Conservation (phyloP, 1,140 invertebrate species). For the Diploscapter pachys region DNA sequence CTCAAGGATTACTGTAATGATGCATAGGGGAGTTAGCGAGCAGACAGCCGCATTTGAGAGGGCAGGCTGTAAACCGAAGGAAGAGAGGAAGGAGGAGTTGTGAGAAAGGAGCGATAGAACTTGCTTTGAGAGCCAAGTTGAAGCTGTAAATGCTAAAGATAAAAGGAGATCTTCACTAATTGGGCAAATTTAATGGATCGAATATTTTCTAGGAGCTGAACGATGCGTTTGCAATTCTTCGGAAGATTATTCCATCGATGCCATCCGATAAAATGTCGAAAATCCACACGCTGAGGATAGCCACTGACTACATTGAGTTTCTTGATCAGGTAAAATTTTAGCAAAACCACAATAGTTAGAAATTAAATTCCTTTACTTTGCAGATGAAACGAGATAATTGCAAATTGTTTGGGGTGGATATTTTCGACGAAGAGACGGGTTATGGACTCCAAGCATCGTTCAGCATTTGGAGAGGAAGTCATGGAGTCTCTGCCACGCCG, state of each 20-base stretch:
- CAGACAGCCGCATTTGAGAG: too few relatives aligned
- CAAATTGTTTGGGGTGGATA: slow-evolving; percentile 35
- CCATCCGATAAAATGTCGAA: slow-evolving; percentile 97
- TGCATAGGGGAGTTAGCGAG: too few relatives aligned
- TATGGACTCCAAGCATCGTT: slow-evolving; percentile 31
- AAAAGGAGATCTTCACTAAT: not conserved
- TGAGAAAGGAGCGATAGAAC: too few relatives aligned
- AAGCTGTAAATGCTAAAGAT: too few relatives aligned
- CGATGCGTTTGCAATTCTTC: slow-evolving; percentile 84
- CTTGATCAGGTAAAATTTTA: slow-evolving; percentile 73
- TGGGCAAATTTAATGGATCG: too few relatives aligned
- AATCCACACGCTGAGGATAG: slow-evolving; percentile 93
- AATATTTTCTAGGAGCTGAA: slow-evolving; percentile 69
- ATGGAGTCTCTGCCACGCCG: not conserved
- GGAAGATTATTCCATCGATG: slow-evolving; percentile 91
- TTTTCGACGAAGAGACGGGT: slow-evolving; percentile 35
- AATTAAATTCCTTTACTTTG: slow-evolving; percentile 1
- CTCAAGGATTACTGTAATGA: too few relatives aligned
- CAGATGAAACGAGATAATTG: slow-evolving; percentile 32
- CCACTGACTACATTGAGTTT: slow-evolving; percentile 89
- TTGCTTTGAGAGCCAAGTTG: too few relatives aligned
- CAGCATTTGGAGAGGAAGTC: slow-evolving; percentile 30
- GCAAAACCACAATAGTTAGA: not conserved
- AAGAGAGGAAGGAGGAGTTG: too few relatives aligned
- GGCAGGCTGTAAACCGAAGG: too few relatives aligned